Evolutionary conservation across 2,888 invertebrate genomes (phyloP), one percentile per base, ranked within the genome.

Genomic region (Trachelus iudaicus): DNA sequence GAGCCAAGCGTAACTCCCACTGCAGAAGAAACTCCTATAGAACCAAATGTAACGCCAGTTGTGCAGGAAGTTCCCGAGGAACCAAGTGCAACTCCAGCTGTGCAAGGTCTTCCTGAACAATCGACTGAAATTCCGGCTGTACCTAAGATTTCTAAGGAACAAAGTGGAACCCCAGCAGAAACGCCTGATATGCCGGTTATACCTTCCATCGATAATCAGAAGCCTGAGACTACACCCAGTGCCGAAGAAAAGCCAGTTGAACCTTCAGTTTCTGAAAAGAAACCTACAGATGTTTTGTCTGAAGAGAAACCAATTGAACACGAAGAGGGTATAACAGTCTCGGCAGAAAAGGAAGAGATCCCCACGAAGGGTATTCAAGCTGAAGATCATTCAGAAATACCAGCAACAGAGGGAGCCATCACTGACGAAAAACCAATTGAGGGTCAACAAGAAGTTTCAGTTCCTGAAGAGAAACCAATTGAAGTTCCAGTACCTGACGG

Each of bases 181-280:
- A 35, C 76, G 69, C 81, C 80, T 35, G 82, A 79, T 79, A 80
- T 76, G 37, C 79, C 75, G 71, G 40, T 69, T 76, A 79, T 82
- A 56, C 83, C 83, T 68, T 75, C 84, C 34, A 69, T 73, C 37
- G 77, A 83, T 76, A 77, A 82, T 69, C 83, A 83, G 35, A 75
- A 78, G 30, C 77, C 76, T 30, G 79, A 77, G 40, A 75, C 81
- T 15, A 80, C 37, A n/a, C 77, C 84, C 56, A 15, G 69, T 33
- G 76, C 75, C 75, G 80, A 76, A 37, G 81, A 76, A 23, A 71
- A 80, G 75, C 23, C 81, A n/a, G 76, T 81, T 23, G 81, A 82
- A 75, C 75, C 75, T 30, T 30, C 73, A 33, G 37, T 56, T 30
- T 56, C 30, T 12, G 74, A 75, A 13, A 77, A 79, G 79, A 69